Conservation (phyloP, 2,113 vertebrate genomes). For the Rhea americana region DNA sequence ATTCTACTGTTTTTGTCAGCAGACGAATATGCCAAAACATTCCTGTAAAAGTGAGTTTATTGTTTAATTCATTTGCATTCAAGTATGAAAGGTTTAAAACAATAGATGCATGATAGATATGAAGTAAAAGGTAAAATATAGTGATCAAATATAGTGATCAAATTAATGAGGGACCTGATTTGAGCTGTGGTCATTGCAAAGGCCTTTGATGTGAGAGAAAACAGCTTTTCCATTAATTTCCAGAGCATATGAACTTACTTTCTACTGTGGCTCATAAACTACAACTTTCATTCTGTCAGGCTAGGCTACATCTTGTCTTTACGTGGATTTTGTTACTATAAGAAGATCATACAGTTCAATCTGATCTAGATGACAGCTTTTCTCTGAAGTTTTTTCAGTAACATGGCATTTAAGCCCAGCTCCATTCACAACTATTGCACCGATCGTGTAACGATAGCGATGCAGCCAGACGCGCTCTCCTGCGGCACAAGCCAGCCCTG, state of each 20-base stretch:
- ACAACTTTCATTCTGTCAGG: background rate
- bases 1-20: background rate
- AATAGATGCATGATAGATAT: background rate
- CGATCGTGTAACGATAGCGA: background rate
- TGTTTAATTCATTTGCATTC: background rate
- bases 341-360: background rate
- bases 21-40: background rate
- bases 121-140: background rate
- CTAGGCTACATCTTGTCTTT: background rate
- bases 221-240: background rate
- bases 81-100: background rate
- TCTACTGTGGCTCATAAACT: background rate
- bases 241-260: background rate
- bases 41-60: background rate
- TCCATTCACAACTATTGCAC: background rate
- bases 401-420: background rate
- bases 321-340: background rate
- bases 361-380: background rate
- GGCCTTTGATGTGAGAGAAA: background rate
- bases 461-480: constrained; percentile 21
- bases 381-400: background rate
- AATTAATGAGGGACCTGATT: background rate
- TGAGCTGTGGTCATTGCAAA: background rate
- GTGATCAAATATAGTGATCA: background rate
- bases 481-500: background rate